Conservation (phyloP, 2,113 vertebrate genomes). For the Lepidiolamprologus cunningtoni region DNA sequence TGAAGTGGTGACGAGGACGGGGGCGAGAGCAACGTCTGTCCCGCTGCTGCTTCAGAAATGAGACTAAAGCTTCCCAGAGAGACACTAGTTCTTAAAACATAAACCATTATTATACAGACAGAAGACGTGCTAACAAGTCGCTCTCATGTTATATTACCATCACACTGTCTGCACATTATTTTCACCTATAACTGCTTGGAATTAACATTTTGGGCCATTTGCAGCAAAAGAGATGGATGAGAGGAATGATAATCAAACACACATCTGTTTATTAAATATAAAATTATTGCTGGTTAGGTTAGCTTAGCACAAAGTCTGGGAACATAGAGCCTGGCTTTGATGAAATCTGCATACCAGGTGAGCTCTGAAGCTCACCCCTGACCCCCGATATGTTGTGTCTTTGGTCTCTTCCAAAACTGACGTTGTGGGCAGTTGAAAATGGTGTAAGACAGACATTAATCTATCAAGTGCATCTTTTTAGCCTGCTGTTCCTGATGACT, state of each 20-base stretch:
- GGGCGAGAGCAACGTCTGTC: constrained; percentile 50
- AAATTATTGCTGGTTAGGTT: neutral
- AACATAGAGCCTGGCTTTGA: neutral
- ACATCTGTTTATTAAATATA: neutral
- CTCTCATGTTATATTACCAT: constrained; percentile 13
- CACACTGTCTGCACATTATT: neutral
- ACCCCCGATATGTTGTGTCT: neutral
- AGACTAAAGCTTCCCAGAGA: constrained; percentile 37
- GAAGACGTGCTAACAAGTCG: constrained; percentile 18
- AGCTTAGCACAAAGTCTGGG: neutral
- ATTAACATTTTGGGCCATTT: neutral
- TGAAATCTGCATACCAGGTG: neutral
- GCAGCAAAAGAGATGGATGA: neutral
- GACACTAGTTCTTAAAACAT: constrained; percentile 17
- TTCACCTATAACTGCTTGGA: neutral
- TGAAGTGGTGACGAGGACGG: constrained; percentile 58
- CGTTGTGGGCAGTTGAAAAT: neutral
- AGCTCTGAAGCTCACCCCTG: neutral
- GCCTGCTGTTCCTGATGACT: neutral
- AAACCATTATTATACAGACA: constrained; percentile 33
- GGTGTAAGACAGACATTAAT: neutral
- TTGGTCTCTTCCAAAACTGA: neutral
- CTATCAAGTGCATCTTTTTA: neutral
- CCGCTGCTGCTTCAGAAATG: constrained; percentile 37
- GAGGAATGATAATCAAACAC: neutral